Base-by-base conservation (phyloP, 2,113 vertebrate species). In the Labrus mixtus region DNA sequence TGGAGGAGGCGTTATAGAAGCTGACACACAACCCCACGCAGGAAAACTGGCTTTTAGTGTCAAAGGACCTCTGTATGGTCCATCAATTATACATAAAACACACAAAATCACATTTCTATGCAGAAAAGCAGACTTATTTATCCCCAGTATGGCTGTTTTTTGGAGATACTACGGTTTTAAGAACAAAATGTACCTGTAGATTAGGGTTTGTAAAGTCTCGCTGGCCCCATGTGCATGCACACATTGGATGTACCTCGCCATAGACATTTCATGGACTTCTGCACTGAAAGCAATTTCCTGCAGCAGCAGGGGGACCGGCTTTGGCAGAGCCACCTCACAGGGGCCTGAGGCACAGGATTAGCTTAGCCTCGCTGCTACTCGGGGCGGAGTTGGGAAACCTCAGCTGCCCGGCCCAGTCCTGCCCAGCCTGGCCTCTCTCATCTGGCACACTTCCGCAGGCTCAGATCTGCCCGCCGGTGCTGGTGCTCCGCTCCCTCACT, bases 201-300 rank as follows among this genome's bases (percentile, higher is more conserved):
- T 68, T 45, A 7, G 20, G 36, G 53, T 63, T 75, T 76, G 56
- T 66, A 55, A 75, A 83, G 71, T 76, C 75, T 39, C 57, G 11
- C 29, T 41, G 55, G 53, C 64, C 54, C 69, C 53, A 29, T 60
- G 73, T 73, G 69, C 68, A 69, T 73, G 69, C 70, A 69, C 48
- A 43, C 58, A 9, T 68, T 58, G 61, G 70, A 60, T 81, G 64
- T 78, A 25, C 53, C 69, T 37, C 33, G 61, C 79, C 73, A 73
- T 53, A 57, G 76, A 55, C 70, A 82, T 89, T 92, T 91, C 91
- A 92, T 86, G 91, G 87, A 78, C 78, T 75, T 91, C 83, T 91
- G 87, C 86, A 90, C 90, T 86, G 84, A 90, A 94, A 91, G 89
- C 89, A 93, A 95, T 95, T 95, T 94, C 92, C 92, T 93, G 87